Percentiles rank a stretch among this genome's conserved stretches.
These are phyloP conservation scores for Ochropleura plecta DNA, from an alignment of 2,888 invertebrate species.

Conservation along the genomic window DNA sequence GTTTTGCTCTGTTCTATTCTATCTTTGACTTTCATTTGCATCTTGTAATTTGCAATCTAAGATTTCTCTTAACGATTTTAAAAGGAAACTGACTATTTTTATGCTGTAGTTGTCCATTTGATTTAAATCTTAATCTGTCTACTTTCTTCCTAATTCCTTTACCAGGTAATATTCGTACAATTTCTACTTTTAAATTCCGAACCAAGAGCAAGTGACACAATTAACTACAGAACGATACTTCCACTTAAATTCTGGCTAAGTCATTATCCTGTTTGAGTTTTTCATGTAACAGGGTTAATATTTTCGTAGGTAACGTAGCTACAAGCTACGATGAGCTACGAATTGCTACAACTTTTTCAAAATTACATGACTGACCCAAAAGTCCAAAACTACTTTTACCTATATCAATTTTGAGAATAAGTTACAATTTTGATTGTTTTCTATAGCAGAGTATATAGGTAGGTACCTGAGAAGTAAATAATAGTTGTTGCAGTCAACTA, in stretches of 20 bases:
- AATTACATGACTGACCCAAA: neutral
- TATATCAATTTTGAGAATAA: neutral
- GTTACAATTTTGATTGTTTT: neutral
- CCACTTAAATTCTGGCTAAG: neutral
- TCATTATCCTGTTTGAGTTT: neutral
- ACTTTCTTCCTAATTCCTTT: neutral
- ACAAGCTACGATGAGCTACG: slow-evolving; percentile 17
- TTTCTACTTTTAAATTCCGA: neutral
- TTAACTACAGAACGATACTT: neutral
- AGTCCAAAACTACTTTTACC: neutral
- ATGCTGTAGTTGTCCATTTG: neutral
- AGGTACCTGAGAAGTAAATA: slow-evolving; percentile 8
- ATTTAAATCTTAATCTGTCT: neutral
- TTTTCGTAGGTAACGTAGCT: slow-evolving; percentile 3
- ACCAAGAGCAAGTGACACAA: neutral
- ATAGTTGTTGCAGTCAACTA: neutral
- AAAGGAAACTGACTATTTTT: neutral
- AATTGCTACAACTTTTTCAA: neutral
- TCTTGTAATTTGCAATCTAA: neutral
- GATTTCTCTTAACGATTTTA: neutral
- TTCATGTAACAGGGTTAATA: neutral
- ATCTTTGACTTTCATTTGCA: neutral
- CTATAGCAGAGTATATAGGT: neutral
- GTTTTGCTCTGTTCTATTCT: neutral
- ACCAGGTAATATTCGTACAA: no score